Conservation (phyloP, 2,888 invertebrate genomes). For the Cantharis lateralis region DNA sequence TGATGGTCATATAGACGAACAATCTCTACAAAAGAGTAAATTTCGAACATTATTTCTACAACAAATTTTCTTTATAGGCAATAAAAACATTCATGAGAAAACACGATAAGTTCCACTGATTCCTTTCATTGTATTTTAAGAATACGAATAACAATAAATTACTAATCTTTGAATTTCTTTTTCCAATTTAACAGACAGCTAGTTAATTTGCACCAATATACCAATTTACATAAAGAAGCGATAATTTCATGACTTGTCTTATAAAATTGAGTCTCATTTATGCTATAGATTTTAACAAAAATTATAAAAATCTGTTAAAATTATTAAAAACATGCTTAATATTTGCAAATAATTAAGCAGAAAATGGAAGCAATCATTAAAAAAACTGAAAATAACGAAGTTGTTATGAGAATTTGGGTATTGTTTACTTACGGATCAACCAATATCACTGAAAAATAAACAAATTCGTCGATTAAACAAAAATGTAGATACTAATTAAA, state of each 20-base stretch:
- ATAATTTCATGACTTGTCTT: not conserved
- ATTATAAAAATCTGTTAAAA: too few species aligned
- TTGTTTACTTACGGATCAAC: not conserved
- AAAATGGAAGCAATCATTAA: not conserved
- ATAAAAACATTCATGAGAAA: conserved; percentile 13
- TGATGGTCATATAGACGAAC: not conserved
- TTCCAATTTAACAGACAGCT: not conserved
- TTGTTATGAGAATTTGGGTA: not conserved
- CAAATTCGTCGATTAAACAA: not conserved
- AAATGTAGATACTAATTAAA: not conserved
- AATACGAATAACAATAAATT: not conserved
- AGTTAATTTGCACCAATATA: not conserved
- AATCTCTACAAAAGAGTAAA: not conserved
- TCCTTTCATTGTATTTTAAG: conserved; percentile 1
- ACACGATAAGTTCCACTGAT: conserved; percentile 6
- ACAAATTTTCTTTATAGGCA: conserved; percentile 7
- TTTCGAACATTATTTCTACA: not conserved
- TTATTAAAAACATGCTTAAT: not conserved
- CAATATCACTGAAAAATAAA: not conserved
- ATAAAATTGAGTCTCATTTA: not conserved
- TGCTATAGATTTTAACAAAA: not conserved
- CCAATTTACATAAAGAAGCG: not conserved
- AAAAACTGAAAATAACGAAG: not conserved
- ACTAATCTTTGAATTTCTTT: not conserved
- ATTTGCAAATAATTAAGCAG: not conserved